Conservation (phyloP, 2,797 vertebrate genomes). For the Caiman crocodilus region DNA sequence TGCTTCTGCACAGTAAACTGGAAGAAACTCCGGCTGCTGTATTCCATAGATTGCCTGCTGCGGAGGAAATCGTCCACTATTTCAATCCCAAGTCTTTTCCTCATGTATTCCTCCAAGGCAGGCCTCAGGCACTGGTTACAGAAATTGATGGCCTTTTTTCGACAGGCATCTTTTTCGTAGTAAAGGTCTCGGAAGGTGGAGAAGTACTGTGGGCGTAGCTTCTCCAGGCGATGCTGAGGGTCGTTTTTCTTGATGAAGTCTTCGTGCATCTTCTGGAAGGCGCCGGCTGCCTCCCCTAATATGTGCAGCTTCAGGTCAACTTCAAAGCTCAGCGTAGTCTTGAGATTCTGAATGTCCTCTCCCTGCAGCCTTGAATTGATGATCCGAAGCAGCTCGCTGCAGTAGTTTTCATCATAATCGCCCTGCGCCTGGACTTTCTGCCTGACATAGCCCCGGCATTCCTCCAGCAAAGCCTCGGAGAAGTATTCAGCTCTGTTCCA, state of each 20-base stretch:
- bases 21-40: too few relatives aligned
- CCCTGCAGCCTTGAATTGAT: constrained; percentile 75
- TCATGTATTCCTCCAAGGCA: too few relatives aligned
- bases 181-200: constrained; percentile 55
- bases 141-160: too few relatives aligned
- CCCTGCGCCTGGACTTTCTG: constrained; percentile 64
- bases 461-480: neutral
- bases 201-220: constrained; percentile 60
- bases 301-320: constrained; percentile 81
- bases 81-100: too few relatives aligned
- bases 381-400: constrained; percentile 77
- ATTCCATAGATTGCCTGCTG: too few relatives aligned
- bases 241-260: constrained; percentile 75
- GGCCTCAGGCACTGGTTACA: too few relatives aligned
- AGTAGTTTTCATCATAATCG: constrained; percentile 81
- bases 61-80: too few relatives aligned
- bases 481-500: too few relatives aligned
- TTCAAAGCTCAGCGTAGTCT: constrained; percentile 75
- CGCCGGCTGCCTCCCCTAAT: constrained; percentile 74
- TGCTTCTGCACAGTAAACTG: too few relatives aligned
- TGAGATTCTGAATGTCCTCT: constrained; percentile 6
- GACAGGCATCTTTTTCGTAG: too few relatives aligned
- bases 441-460: constrained; percentile 34
- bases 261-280: constrained; percentile 80
- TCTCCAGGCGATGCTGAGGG: constrained; percentile 60